Evolutionary conservation across 2,113 vertebrate species (phyloP).

Genomic region (Phaetusa simplex): DNA sequence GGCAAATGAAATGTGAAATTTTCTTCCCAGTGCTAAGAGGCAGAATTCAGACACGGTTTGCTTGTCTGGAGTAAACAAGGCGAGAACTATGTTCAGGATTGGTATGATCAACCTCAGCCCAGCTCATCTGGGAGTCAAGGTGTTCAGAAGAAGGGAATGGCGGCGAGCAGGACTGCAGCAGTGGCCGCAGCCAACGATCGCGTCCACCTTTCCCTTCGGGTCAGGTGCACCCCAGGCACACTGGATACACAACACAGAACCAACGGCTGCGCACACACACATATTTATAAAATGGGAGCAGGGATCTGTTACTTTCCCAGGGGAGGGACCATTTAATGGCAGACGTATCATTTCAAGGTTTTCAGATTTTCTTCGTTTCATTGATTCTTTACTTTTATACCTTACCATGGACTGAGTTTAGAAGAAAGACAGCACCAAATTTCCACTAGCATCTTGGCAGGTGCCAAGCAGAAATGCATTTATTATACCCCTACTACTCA

Average conservation of each 20-base stretch:
- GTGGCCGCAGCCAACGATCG: fast-evolving
- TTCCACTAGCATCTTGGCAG: not conserved
- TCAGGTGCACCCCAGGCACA: fast-evolving
- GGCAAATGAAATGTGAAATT: not conserved
- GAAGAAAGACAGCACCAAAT: not conserved
- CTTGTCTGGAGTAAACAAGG: not conserved
- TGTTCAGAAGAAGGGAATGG: not conserved
- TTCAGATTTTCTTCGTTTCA: not conserved
- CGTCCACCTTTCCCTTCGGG: not conserved
- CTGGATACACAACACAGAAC: not conserved
- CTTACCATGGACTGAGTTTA: not conserved
- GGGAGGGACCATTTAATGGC: not conserved
- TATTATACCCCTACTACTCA: not conserved
- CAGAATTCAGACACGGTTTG: not conserved
- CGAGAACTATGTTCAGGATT: not conserved
- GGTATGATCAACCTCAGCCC: not conserved
- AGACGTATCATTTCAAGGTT: not conserved
- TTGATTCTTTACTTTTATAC: not conserved
- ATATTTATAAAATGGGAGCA: not conserved
- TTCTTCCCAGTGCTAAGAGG: not conserved
- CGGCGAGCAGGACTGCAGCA: not conserved
- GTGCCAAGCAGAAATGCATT: not conserved
- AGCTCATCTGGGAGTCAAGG: not conserved
- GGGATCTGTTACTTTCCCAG: not conserved
- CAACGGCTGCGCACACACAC: not conserved